Evolutionary conservation across 2,888 invertebrate species (phyloP).

Genomic region (Meteorus cinctellus): DNA sequence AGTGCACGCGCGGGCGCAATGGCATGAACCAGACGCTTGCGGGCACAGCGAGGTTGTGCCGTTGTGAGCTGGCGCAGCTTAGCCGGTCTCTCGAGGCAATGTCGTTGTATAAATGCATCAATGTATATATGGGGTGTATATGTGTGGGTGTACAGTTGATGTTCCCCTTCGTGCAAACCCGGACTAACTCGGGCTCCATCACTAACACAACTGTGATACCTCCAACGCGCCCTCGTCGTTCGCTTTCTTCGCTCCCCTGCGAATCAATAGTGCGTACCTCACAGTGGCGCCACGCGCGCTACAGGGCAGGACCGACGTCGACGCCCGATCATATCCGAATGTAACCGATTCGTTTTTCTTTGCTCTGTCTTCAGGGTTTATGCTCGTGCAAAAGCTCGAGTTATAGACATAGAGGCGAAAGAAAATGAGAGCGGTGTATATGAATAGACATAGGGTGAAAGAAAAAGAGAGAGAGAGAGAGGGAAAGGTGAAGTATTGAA

Average conservation of each 20-base stretch:
- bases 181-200: conserved; percentile 53
- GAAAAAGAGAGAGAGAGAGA: background rate
- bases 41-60: conserved; percentile 44
- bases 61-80: conserved; percentile 49
- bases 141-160: conserved; percentile 30
- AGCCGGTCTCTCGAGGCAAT: conserved; percentile 51
- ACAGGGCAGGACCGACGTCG: conserved; percentile 56
- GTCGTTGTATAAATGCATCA: conserved; percentile 33
- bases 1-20: conserved; percentile 30
- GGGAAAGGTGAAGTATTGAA: background rate
- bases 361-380: conserved; percentile 14
- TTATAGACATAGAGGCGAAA: background rate
- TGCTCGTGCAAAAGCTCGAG: background rate
- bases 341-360: conserved; percentile 51
- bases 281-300: conserved; percentile 46
- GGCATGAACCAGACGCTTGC: conserved; percentile 10
- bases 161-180: conserved; percentile 52
- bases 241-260: conserved; percentile 57
- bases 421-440: background rate
- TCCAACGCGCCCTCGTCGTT: conserved; percentile 47
- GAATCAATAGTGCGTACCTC: conserved; percentile 72
- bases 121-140: background rate
- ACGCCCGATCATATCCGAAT: conserved; percentile 63
- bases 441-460: background rate
- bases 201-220: conserved; percentile 46